Base-by-base conservation (phyloP, 2,113 vertebrate genomes). In the Sander vitreus region DNA sequence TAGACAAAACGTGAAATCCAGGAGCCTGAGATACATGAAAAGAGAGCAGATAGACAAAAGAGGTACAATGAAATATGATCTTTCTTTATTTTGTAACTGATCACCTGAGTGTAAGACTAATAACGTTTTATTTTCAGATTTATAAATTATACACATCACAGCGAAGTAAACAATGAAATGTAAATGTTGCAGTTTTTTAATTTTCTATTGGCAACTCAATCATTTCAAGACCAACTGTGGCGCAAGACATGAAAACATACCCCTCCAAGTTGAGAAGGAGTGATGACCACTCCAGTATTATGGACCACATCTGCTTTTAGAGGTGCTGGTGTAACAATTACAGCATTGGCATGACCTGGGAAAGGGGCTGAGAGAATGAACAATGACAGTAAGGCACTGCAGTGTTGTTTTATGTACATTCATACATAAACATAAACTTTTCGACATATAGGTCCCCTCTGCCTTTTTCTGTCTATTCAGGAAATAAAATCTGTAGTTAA, bases 321-420 rank as follows among this genome's bases (percentile, higher is more conserved):
- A 82, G 97, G 91, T 47, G 96, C 92, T 23, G 96, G 96, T 5
- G 97, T 96, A 88, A 99, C 96, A 73, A 98, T 96, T 88, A 99
- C 95, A 73, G 97, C 94, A 83, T 94, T 95, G 18, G 96, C 73
- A 47, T 94, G 96, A 85, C 96, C 96, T 90, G 95, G 68, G 88
- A 97, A 97, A 83, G 96, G 91, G 78, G 94, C 96, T 97, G 92
- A 72, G 43, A 83, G n/a, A 64, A 80, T 43, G 60, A 80, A 60
- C 23, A 80, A 0, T 6, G 50, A 58, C 6, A 27, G 18, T 36
- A 5, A 73, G 12, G 14, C 9, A 10, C 8, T 0, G 10, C 16
- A 59, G 1, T 33, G 12, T 36, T 45, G 15, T 27, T 62, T 74
- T n/a, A 60, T 45, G n/a, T 45, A 15, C 30, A 54, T 64, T 25